Evolutionary conservation across 2,113 vertebrate genomes (phyloP).

Genomic region (Pristiophorus japonicus): DNA sequence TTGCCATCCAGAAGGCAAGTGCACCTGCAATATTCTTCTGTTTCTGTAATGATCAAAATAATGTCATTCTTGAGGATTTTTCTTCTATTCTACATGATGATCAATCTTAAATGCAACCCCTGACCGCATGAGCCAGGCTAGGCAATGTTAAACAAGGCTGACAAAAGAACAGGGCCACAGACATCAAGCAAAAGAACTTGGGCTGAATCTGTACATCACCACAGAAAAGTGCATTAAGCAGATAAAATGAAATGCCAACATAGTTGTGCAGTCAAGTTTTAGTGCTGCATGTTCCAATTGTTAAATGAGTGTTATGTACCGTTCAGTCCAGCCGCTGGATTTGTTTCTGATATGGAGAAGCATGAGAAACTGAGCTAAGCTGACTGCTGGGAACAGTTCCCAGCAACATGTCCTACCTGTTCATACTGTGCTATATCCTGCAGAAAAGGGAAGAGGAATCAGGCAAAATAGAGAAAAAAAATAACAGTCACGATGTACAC

Average conservation of each 20-base stretch:
- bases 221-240: conserved; percentile 79
- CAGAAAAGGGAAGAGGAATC: conserved; percentile 78
- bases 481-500: conserved; percentile 83
- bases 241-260: conserved; percentile 71
- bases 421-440: conserved; percentile 98
- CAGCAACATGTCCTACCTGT: conserved; percentile 91
- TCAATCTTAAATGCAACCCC: conserved; percentile 44
- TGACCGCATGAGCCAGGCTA: conserved; percentile 69
- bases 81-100: not conserved
- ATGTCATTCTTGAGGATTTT: not conserved
- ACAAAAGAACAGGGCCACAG: conserved; percentile 66
- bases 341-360: conserved; percentile 79
- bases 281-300: conserved; percentile 80
- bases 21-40: conserved; percentile 98
- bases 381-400: conserved; percentile 64
- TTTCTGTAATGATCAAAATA: conserved; percentile 68
- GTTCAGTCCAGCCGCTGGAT: conserved; percentile 78
- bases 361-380: conserved; percentile 79
- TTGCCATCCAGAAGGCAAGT: conserved; percentile 99
- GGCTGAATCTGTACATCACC: conserved; percentile 69
- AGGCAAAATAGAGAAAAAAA: conserved; percentile 97
- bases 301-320: conserved; percentile 82
- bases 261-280: conserved; percentile 73
- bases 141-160: conserved; percentile 74
- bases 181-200: conserved; percentile 63